phyloP scores from a whole-genome alignment of 2,797 vertebrate species.

The Acanthopagrus latus region DNA sequence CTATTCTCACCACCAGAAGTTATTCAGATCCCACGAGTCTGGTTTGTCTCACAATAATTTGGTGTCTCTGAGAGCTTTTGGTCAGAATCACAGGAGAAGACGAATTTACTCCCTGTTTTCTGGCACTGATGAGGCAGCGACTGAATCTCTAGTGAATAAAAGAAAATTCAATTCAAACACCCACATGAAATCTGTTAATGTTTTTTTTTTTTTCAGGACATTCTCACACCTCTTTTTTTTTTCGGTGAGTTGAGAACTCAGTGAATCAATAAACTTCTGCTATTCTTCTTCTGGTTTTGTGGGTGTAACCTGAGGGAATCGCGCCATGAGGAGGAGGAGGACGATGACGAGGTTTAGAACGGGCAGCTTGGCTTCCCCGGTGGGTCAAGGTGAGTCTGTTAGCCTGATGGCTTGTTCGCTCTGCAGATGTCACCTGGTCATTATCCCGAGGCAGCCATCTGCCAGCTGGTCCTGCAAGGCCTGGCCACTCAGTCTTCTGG shows the following conservation, averaged over 20 bases:
- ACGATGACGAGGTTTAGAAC: conserved; percentile 52
- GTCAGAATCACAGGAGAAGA: conserved; percentile 27
- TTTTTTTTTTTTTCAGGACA: conserved; percentile 56
- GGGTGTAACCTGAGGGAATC: conserved; percentile 59
- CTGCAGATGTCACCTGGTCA: conserved; percentile 84
- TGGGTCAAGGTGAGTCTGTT: conserved; percentile 78
- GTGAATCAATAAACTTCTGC: conserved; percentile 74
- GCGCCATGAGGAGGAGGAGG: conserved; percentile 33
- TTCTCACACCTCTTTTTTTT: conserved; percentile 69
- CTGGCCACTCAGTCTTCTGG: conserved; percentile 71
- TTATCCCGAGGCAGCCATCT: conserved; percentile 80
- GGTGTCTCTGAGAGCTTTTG: conserved; percentile 23
- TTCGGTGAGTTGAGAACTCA: conserved; percentile 58
- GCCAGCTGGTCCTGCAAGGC: conserved; percentile 77
- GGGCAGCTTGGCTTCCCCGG: conserved; percentile 66
- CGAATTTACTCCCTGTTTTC: conserved; percentile 44
- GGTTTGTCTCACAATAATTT: conserved; percentile 32
- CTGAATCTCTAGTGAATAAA: conserved; percentile 63
- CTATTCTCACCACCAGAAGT: not conserved
- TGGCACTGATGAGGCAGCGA: conserved; percentile 48
- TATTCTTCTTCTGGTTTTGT: conserved; percentile 60
- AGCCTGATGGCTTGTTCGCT: conserved; percentile 78
- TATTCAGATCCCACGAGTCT: not conserved
- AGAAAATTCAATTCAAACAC: conserved; percentile 73
- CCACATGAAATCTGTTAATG: conserved; percentile 76